Evolutionary conservation across 2,113 vertebrate genomes (phyloP), one percentile per base, ranked within the genome.

Genomic region (Rhynchopsitta pachyrhyncha): DNA sequence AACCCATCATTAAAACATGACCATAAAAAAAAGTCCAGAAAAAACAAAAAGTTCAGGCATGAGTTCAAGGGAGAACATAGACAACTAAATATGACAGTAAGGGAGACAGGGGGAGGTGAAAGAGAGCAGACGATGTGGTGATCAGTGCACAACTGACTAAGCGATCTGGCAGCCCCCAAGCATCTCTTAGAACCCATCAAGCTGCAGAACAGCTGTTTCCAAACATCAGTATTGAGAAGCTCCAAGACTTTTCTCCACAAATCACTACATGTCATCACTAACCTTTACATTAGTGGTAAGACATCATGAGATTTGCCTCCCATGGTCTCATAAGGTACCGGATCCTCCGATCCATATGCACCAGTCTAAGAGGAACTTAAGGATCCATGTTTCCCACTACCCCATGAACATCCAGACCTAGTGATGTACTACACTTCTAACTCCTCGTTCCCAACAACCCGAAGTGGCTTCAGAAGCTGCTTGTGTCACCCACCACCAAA

Each of bases 221-320:
- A 13, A 12, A 4, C 55, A 4, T 1, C 64, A 27, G 10, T 1
- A 24, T 18, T 3, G 29, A 47, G 63, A 23, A 55, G 42, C 35
- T 24, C 49, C 0, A 2, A 16, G 4, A 4, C 53, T 42, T 13
- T 17, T 1, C 23, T 4, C 52, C 76, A 2, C 1, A 29, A 23
- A 23, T 20, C 29, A 13, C 27, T 1, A 8, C 11, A 18, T 12
- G 46, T 17, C 90, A 35, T 3, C 76, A 1, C 1, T 2, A n/a
- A 1, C 24, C 42, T 19, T 5, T 9, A 12, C 18, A 1, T 12
- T 9, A 46, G 31, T 9, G 28, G 16, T 1, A 0, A 33, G 59
- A 37, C 47, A 52, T 1, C 2, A 29, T 1, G 5, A 4, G 23
- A 33, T 44, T 44, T 18, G 2, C 20, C 39, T 39, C 52, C 60